Base-by-base conservation (phyloP, 2,797 vertebrate genomes). In the Poeciliopsis presidionis region DNA sequence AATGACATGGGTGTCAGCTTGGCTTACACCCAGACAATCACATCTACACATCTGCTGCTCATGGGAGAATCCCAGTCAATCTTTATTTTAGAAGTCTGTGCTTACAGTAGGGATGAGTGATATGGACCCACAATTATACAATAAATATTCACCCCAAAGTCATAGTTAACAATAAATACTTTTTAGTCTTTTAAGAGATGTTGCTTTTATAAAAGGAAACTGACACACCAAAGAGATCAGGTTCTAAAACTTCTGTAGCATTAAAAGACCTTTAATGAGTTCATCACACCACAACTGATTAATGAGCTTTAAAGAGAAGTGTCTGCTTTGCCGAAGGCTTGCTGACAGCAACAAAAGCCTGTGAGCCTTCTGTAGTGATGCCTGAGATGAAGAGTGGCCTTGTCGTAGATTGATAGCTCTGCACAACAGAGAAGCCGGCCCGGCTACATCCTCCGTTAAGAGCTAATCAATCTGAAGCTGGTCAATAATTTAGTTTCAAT, bases 261-360 rank as follows among this genome's bases (percentile, higher is more conserved):
- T 89, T 86, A 87, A 83, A 86, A 87, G 79, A 86, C 87, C 88
- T 95, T 94, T 94, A 93, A 95, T 93, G 89, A 94, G 90, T 92
- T 94, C 82, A 85, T 94, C 90, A 90, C 82, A 59, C 92, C 86
- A 76, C 86, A 84, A 82, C 85, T 90, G 86, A 84, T 90, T 92
- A 92, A 93, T 91, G 90, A 94, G 83, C 92, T 90, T 91, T 88
- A 93, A 91, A 92, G 87, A 85, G 74, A 53, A 87, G 74, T 88
- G 86, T 93, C 88, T 93, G 92, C 73, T 94, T 81, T 89, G 86
- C 90, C 90, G 82, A 81, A 80, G 82, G 83, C 85, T 84, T 80
- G 77, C 90, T 93, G 93, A 90, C 89, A 93, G 88, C 88, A 89
- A 86, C 89, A 87, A 89, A 90, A 89, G 88, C 81, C 76, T 80